Base-by-base conservation (phyloP, 2,113 vertebrate species). In the Cebidichthys violaceus region DNA sequence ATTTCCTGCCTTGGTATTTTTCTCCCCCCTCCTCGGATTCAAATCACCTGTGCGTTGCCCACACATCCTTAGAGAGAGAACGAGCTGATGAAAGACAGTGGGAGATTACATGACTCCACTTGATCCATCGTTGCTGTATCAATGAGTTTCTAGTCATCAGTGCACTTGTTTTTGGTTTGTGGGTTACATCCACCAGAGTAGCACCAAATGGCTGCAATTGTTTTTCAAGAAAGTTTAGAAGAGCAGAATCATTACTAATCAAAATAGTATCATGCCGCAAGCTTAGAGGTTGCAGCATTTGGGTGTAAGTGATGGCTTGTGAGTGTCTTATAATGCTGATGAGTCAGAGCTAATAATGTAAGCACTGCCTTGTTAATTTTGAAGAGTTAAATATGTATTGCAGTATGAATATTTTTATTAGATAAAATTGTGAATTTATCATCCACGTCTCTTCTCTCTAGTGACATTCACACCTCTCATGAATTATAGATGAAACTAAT, bases 401-500 rank as follows among this genome's bases (percentile, higher is more conserved):
- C 33, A 73, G 43, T 52, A 45, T 65, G 60, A 79, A 86, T 57
- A 71, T 77, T 81, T 81, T 84, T 31, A 75, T 64, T 14, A 70
- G 65, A 70, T 81, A 75, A 74, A 54, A 68, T n/a, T 13, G 24
- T 22, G 39, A 64, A 75, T 78, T 45, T 70, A 88, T 84, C 83
- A 81, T 72, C 45, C 37, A 43, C 55, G 52, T 74, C 57, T 84
- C 64, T 71, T 66, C 43, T 80, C 75, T 85, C 75, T 41, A 18
- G 52, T 84, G 70, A 59, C 64, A 83, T 75, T 82, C 81, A 68
- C 82, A 82, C 37, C 50, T 73, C 67, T 79, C 75, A 81, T 91
- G 69, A 83, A 90, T 88, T 85, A 85, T 83, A 84, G 57, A 92
- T 90, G n/a, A 81, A 84, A 65, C 80, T 79, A 65, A 82, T 86